Base-by-base conservation (phyloP, 2,797 vertebrate species). In the Lithobates sylvaticus region DNA sequence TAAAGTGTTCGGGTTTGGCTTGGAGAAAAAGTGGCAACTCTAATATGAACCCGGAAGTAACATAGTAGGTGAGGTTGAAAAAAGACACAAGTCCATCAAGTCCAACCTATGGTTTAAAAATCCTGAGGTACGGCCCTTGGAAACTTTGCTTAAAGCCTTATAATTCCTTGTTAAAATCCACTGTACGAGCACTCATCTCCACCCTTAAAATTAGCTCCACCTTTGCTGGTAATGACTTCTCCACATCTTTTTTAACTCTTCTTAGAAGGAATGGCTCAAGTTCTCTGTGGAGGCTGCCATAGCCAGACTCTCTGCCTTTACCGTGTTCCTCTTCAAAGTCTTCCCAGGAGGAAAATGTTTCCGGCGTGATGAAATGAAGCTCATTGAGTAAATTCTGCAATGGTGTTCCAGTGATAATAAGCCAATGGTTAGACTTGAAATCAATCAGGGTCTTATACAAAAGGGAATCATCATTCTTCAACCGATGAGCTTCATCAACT, bases 311-410 rank as follows among this genome's bases (percentile, higher is more conserved):
- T 88, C 97, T 94, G 64, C 98, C 98, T 93, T 98, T 99, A 10
- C 97, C 98, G 65, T 99, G 98, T 4, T 98, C 98, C 81, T 98
- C 97, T 91, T 99, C 98, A 94, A 99, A 99, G 88, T 97, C 87
- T 91, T 99, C 98, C 98, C 98, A 99, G 0, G 97, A 98, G 81
- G 98, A 96, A 95, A 99, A 99, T 90, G 99, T 99, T 90, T 99
- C 97, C 36, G 98, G 97, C 98, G 99, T 99, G 88, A 99, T 99
- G 95, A 99, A 99, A 92, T 97, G 98, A 83, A 99, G 96, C 88
- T 99, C 98, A 92, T 99, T 99, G 34, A 99, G 96, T 0, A 98
- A 99, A 91, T 99, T 99, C 93, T 99, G 98, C 77, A 99, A 93
- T 64, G 98, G 98, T 0, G 98, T 99, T 92, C 98, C 98, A 79